Evolutionary conservation across 2,113 vertebrate genomes (phyloP).

Genomic region (Syngnathoides biaculeatus): DNA sequence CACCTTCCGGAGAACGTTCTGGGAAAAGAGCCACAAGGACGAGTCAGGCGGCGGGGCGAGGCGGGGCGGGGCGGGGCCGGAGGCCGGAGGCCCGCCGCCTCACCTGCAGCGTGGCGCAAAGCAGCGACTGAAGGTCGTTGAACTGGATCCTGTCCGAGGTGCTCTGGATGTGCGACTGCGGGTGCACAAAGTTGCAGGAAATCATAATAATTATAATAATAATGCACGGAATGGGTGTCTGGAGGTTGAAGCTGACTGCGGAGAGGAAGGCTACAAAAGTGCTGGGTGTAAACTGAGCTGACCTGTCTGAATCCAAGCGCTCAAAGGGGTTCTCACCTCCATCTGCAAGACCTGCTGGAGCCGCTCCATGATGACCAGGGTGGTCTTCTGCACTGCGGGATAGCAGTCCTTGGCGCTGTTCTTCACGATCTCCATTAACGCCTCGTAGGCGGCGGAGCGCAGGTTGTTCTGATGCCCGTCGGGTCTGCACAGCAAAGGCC

Average conservation of each 20-base stretch:
- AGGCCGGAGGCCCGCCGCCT: too few species aligned
- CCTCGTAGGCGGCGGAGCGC: conserved; percentile 93
- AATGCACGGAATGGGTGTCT: too few species aligned
- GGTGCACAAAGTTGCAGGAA: conserved; percentile 15
- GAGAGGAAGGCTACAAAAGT: too few species aligned
- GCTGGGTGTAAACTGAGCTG: background rate
- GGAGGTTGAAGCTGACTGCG: background rate
- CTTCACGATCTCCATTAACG: conserved; percentile 98
- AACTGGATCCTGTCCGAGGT: conserved; percentile 98
- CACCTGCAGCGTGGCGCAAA: conserved; percentile 97
- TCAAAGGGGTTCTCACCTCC: conserved; percentile 79
- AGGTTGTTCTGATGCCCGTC: conserved; percentile 98
- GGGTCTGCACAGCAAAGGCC: conserved; percentile 68
- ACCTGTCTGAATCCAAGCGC: background rate
- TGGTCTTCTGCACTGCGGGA: conserved; percentile 96
- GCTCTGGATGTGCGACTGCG: conserved; percentile 97
- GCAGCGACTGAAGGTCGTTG: conserved; percentile 95
- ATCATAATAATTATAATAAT: too few species aligned
- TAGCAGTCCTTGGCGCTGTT: conserved; percentile 99
- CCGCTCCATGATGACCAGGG: conserved; percentile 96
- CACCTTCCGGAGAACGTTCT: conserved; percentile 95
- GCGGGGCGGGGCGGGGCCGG: rapidly evolving
- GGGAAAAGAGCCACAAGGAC: background rate
- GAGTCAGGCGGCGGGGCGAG: background rate
- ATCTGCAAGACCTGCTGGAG: conserved; percentile 98